Conservation (phyloP, 2,888 invertebrate species). For the Coecobrya sp. region DNA sequence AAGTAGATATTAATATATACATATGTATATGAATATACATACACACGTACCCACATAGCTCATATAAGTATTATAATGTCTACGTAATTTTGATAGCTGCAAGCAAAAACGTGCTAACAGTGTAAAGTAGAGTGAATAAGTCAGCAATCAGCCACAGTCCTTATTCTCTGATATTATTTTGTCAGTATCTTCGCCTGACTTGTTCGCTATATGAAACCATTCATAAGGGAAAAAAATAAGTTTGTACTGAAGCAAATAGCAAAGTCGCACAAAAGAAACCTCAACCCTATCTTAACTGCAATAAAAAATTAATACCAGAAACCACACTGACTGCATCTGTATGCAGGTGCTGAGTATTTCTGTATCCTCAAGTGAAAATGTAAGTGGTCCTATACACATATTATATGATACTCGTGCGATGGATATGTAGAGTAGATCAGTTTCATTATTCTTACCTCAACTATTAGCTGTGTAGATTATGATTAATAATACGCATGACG, state of each 20-base stretch:
- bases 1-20: background rate
- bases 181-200: constrained; percentile 33
- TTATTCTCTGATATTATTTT: background rate
- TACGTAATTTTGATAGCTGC: constrained; percentile 16
- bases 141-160: background rate
- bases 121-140: constrained; percentile 14
- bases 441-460: constrained; percentile 1
- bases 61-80: constrained; percentile 5
- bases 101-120: constrained; percentile 14
- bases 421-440: constrained; percentile 11
- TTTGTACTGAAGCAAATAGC: background rate
- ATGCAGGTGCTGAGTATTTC: background rate
- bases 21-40: background rate
- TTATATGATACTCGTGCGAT: background rate
- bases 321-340: background rate
- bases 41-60: background rate
- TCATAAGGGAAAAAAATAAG: constrained; percentile 16
- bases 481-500: constrained; percentile 41
- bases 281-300: background rate
- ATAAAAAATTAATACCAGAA: constrained; percentile 20
- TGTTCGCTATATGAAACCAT: constrained; percentile 10
- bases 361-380: constrained; percentile 49
- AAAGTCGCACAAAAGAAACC: constrained; percentile 51
- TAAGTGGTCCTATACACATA: too few relatives aligned
- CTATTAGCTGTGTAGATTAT: background rate